phyloP scores from a whole-genome alignment of 2,113 vertebrate genomes.

The Ploceus nigricollis region DNA sequence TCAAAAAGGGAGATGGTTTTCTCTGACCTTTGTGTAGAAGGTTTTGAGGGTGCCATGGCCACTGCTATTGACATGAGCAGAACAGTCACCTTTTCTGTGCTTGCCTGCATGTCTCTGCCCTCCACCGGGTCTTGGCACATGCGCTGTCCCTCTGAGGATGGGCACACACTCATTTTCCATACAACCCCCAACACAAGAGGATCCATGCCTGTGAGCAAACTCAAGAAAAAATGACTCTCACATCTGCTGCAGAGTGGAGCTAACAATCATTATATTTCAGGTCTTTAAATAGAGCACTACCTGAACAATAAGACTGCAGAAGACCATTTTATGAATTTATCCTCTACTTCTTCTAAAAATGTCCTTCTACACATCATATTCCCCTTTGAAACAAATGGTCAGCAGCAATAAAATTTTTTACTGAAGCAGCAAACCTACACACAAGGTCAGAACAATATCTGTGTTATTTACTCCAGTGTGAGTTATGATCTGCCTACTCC shows the following conservation, averaged over 20 bases:
- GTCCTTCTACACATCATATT: neutral
- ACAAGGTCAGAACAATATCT: slow-evolving; percentile 44
- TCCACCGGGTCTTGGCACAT: neutral
- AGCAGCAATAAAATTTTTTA: slow-evolving; percentile 12
- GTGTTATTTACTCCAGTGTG: neutral
- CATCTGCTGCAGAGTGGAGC: neutral
- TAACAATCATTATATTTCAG: neutral
- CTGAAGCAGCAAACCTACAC: slow-evolving; percentile 37
- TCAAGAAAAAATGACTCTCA: neutral
- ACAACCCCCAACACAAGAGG: neutral
- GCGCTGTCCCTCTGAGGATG: neutral
- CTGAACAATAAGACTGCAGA: neutral
- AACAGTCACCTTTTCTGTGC: neutral
- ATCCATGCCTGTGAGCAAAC: neutral
- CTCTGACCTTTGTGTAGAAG: neutral
- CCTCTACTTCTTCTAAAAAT: neutral
- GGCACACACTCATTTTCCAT: neutral
- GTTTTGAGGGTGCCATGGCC: neutral
- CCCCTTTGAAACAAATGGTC: neutral
- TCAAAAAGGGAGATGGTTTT: neutral
- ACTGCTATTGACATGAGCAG: neutral
- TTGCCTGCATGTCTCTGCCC: neutral
- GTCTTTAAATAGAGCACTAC: neutral
- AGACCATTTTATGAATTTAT: neutral
- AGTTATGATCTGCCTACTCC: slow-evolving; percentile 47